A percentile compares a stretch with the other conserved stretches of the same genome.
phyloP scores from a whole-genome alignment of 1,140 invertebrate species.

The Drosophila eugracilis region DNA sequence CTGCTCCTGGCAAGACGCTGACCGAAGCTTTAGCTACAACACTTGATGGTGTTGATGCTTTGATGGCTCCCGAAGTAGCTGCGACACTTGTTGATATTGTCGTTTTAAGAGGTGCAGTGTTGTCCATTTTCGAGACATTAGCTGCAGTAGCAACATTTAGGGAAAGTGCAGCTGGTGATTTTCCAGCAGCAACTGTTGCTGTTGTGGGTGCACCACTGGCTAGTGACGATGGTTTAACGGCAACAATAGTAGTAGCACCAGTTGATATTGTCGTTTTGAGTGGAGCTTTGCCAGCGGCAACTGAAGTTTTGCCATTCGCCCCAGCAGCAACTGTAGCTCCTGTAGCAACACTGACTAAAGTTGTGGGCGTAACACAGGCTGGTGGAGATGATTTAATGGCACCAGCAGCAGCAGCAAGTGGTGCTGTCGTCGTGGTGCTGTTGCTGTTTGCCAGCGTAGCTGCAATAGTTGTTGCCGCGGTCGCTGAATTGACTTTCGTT shows the following conservation, averaged over 20 bases:
- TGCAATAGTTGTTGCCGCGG: conserved; percentile 11
- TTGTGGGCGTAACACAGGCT: conserved; percentile 26
- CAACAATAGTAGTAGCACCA: not conserved
- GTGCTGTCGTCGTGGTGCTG: conserved; percentile 11
- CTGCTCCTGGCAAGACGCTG: conserved; percentile 1
- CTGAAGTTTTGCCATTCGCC: not conserved
- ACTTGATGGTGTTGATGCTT: conserved; percentile 6
- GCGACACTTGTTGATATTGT: conserved; percentile 12
- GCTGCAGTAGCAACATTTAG: not conserved
- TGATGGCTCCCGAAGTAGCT: not conserved
- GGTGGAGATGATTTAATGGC: conserved; percentile 11
- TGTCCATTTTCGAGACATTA: conserved; percentile 1
- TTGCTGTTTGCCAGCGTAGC: conserved; percentile 5
- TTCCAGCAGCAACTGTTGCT: not conserved
- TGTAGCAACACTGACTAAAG: not conserved
- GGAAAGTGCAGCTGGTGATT: not conserved
- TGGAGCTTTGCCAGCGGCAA: not conserved
- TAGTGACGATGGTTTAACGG: not conserved
- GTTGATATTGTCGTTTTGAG: not conserved
- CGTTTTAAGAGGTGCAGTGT: conserved; percentile 8
- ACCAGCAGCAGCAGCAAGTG: conserved; percentile 2
- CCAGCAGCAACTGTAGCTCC: conserved; percentile 2
- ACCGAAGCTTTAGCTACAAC: conserved; percentile 6
- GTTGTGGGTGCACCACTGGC: not conserved
- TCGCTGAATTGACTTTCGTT: conserved; percentile 26